Conservation (phyloP, 2,797 vertebrate genomes). For the Semotilus atromaculatus region DNA sequence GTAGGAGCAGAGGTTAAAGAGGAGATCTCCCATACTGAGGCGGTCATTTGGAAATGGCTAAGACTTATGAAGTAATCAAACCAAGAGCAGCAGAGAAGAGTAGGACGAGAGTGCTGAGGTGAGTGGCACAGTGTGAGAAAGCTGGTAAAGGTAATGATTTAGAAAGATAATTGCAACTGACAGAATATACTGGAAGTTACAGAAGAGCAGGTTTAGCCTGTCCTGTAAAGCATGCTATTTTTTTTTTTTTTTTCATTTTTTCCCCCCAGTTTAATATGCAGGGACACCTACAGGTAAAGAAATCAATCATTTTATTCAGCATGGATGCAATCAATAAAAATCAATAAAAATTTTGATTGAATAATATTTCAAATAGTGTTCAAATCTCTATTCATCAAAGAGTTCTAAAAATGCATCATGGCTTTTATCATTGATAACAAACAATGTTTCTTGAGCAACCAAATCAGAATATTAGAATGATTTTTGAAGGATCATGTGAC, state of each 20-base stretch:
- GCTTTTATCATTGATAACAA: neutral
- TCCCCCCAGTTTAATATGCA: neutral
- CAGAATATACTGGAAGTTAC: neutral
- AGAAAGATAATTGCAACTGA: conserved; percentile 4
- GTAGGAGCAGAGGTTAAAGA: conserved; percentile 30
- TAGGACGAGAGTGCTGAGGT: neutral
- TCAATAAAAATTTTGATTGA: neutral
- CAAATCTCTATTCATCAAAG: neutral
- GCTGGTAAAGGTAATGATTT: neutral
- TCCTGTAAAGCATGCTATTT: neutral
- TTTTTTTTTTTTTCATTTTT: too few relatives aligned
- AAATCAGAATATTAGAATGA: neutral
- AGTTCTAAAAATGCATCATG: neutral
- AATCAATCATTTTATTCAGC: neutral
- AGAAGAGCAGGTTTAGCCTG: neutral
- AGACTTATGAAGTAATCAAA: conserved; percentile 47
- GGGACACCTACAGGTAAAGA: neutral
- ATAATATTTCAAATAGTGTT: neutral
- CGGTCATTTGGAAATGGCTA: conserved; percentile 35
- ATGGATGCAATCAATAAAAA: neutral
- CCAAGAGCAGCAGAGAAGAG: conserved; percentile 20
- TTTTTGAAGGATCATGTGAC: neutral
- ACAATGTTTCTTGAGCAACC: neutral
- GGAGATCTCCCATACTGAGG: conserved; percentile 36
- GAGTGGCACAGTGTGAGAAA: conserved; percentile 10